These are phyloP conservation scores for Pilophorus perplexus DNA, from an alignment of 2,888 invertebrate genomes.

Conservation along the genomic window DNA sequence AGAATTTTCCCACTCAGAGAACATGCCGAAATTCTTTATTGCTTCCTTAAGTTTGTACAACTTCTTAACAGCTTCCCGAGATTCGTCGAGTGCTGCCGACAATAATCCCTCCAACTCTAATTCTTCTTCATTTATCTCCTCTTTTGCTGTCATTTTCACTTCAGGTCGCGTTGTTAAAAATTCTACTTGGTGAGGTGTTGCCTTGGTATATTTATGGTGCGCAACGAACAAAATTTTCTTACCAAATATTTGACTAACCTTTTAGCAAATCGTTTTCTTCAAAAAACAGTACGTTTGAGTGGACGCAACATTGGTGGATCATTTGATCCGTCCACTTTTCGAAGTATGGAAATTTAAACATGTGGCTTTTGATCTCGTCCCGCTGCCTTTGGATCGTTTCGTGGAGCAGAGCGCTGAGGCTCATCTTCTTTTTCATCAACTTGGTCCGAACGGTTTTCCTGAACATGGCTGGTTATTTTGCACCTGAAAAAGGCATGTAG, in stretches of 20 bases:
- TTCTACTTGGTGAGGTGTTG: too few relatives aligned
- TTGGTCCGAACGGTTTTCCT: slow-evolving; percentile 39
- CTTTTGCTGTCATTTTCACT: too few relatives aligned
- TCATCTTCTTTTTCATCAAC: slow-evolving; percentile 42
- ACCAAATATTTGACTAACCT: slow-evolving; percentile 18
- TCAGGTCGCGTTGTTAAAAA: too few relatives aligned
- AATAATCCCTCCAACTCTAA: neutral
- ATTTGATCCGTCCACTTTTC: slow-evolving; percentile 42
- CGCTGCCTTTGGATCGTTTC: slow-evolving; percentile 44
- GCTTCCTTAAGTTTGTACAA: neutral
- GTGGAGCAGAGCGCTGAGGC: slow-evolving; percentile 41
- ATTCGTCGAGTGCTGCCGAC: neutral
- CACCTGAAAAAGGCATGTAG: neutral
- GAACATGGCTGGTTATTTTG: slow-evolving; percentile 31
- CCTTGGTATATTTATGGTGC: neutral
- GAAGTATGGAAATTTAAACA: slow-evolving; percentile 45
- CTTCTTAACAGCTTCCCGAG: neutral
- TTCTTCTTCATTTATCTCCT: neutral
- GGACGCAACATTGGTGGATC: slow-evolving; percentile 43
- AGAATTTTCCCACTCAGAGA: neutral
- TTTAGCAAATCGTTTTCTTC: slow-evolving; percentile 41
- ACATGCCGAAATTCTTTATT: neutral
- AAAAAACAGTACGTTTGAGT: slow-evolving; percentile 41
- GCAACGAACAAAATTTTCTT: neutral
- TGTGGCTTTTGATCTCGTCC: slow-evolving; percentile 41